Conservation (phyloP, 2,888 invertebrate genomes). For the Dorcus parallelipipedus region DNA sequence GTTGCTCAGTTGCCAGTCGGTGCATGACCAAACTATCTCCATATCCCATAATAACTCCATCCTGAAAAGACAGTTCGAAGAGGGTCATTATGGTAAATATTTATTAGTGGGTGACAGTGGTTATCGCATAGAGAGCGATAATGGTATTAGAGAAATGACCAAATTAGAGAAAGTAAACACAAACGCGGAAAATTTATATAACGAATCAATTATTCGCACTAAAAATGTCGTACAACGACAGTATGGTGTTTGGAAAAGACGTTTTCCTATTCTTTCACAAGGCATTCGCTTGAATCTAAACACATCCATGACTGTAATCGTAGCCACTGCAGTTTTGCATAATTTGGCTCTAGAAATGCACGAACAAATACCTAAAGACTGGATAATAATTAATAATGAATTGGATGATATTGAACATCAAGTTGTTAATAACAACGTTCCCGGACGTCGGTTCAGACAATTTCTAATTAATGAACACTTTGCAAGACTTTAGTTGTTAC, state of each 20-base stretch:
- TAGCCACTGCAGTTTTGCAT: slow-evolving; percentile 5
- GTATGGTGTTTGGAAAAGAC: slow-evolving; percentile 21
- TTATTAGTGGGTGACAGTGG: slow-evolving; percentile 38
- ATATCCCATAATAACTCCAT: slow-evolving; percentile 29
- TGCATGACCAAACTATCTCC: slow-evolving; percentile 38
- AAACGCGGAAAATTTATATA: slow-evolving; percentile 22
- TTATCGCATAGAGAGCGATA: slow-evolving; percentile 29
- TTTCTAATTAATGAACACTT: too few relatives aligned
- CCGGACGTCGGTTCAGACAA: too few relatives aligned
- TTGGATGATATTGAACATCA: too few relatives aligned
- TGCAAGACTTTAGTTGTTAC: neutral
- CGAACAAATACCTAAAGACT: neutral
- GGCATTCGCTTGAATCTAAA: neutral
- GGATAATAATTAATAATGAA: too few relatives aligned
- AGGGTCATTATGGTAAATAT: slow-evolving; percentile 21
- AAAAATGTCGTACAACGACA: slow-evolving; percentile 24
- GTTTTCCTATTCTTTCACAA: slow-evolving; percentile 3
- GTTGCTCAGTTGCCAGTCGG: slow-evolving; percentile 30
- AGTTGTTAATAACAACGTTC: too few relatives aligned
- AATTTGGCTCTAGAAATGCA: slow-evolving; percentile 1
- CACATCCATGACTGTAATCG: neutral
- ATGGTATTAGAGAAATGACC: slow-evolving; percentile 33
- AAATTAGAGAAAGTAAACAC: slow-evolving; percentile 26
- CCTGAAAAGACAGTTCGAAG: slow-evolving; percentile 27
- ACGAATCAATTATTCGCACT: slow-evolving; percentile 25